Evolutionary conservation across 2,797 vertebrate species (phyloP).

Genomic region (Aulostomus chinensis): DNA sequence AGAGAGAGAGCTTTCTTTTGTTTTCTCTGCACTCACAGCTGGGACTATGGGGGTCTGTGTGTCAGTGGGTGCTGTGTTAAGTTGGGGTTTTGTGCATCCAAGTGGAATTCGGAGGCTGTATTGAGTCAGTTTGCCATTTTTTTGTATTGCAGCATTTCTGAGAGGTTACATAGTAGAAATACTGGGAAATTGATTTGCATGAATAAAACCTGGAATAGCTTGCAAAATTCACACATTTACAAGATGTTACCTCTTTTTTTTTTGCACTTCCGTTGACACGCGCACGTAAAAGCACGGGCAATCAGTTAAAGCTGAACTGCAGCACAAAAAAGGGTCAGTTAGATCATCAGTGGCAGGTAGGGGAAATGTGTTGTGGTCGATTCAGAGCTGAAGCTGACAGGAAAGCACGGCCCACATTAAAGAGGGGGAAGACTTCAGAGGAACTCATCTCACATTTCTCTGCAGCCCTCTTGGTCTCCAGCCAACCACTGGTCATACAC

Average conservation of each 20-base stretch:
- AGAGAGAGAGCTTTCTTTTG: constrained; percentile 49
- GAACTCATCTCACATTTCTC: constrained; percentile 51
- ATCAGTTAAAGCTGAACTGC: not conserved
- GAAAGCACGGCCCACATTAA: constrained; percentile 62
- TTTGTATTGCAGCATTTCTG: too few relatives aligned
- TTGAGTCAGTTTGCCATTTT: not conserved
- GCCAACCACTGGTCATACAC: constrained; percentile 30
- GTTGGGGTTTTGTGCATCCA: constrained; percentile 34
- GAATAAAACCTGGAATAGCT: too few relatives aligned
- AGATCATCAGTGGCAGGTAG: constrained; percentile 8
- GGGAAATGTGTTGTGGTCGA: constrained; percentile 49
- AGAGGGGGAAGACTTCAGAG: constrained; percentile 45
- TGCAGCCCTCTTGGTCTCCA: constrained; percentile 27
- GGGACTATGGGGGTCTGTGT: constrained; percentile 22
- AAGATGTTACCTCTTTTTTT: too few relatives aligned
- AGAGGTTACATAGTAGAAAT: too few relatives aligned
- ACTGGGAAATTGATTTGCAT: too few relatives aligned
- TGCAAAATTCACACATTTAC: too few relatives aligned
- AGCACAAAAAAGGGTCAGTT: constrained; percentile 25
- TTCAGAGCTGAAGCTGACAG: constrained; percentile 59
- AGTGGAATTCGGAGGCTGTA: constrained; percentile 16
- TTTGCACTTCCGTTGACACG: constrained; percentile 4
- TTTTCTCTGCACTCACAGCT: constrained; percentile 34
- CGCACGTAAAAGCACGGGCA: constrained; percentile 2
- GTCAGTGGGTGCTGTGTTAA: constrained; percentile 9